These are phyloP conservation scores for Scopus umbretta DNA, from an alignment of 2,113 vertebrate genomes.

Conservation along the genomic window DNA sequence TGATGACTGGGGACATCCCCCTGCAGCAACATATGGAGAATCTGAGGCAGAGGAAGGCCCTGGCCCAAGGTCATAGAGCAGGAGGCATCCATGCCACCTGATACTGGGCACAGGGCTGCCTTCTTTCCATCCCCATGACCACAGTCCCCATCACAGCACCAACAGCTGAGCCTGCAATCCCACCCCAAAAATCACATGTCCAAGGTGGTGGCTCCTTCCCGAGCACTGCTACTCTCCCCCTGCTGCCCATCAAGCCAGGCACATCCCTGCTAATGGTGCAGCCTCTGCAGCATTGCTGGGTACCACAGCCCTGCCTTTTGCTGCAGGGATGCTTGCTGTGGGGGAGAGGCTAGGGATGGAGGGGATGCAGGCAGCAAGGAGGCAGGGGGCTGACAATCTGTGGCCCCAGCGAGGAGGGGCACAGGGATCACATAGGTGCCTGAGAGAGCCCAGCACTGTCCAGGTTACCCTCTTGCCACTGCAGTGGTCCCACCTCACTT, in stretches of 20 bases:
- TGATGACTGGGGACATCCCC: not conserved
- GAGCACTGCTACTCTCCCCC: not conserved
- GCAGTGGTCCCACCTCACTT: not conserved
- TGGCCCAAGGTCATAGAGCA: constrained; percentile 15
- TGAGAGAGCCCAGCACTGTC: not conserved
- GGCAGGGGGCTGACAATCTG: not conserved
- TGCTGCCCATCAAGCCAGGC: accelerated
- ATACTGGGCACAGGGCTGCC: not conserved
- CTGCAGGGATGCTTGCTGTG: not conserved
- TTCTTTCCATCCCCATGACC: not conserved
- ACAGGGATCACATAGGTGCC: not conserved
- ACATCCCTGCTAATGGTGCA: not conserved
- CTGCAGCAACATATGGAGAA: not conserved
- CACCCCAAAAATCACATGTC: not conserved
- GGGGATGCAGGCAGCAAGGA: not conserved
- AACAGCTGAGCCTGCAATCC: not conserved
- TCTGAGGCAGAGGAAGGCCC: not conserved
- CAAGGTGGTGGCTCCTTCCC: not conserved
- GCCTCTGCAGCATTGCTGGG: not conserved
- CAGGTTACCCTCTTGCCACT: not conserved
- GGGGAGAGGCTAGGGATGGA: not conserved
- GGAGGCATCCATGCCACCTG: not conserved
- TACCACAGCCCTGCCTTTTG: constrained; percentile 20
- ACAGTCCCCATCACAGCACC: not conserved
- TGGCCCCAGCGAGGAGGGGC: accelerated